Percentiles rank a stretch among this genome's conserved stretches.
Evolutionary conservation across 2,888 invertebrate species (phyloP).

Genomic region (Xanthorhoe designata): DNA sequence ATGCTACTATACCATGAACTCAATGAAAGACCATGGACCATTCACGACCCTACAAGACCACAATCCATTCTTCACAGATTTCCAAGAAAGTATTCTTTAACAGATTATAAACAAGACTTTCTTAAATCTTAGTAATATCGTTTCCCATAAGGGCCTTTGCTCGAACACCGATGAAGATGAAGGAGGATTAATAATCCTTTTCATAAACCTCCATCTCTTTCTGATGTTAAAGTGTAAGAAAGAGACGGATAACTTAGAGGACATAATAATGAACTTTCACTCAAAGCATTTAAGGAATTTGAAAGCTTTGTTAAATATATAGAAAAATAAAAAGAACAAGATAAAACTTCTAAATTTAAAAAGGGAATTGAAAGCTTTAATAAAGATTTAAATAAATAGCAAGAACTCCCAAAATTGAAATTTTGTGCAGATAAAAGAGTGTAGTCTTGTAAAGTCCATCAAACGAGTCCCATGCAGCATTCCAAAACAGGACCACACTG

Average conservation of each 20-base stretch:
- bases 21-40: constrained; percentile 38
- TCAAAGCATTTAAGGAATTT: not conserved
- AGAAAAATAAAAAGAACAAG: not conserved
- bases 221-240: not conserved
- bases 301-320: not conserved
- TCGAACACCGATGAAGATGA: not conserved
- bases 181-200: too few relatives aligned
- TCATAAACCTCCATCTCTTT: not conserved
- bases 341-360: too few relatives aligned
- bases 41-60: constrained; percentile 18
- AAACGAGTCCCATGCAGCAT: constrained; percentile 75
- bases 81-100: too few relatives aligned
- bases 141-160: not conserved
- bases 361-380: too few relatives aligned
- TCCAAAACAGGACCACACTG: constrained; percentile 71
- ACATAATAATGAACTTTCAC: not conserved
- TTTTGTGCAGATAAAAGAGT: constrained; percentile 19
- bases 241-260: not conserved
- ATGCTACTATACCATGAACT: constrained; percentile 69
- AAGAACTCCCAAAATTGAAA: not conserved
- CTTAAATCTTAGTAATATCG: too few relatives aligned
- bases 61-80: constrained; percentile 23
- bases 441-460: constrained; percentile 17
- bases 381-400: not conserved
- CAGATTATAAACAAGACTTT: too few relatives aligned